Percentiles rank a stretch among this genome's conserved stretches.
Evolutionary conservation across 2,888 invertebrate genomes (phyloP).

Genomic region (Acheta domesticus): DNA sequence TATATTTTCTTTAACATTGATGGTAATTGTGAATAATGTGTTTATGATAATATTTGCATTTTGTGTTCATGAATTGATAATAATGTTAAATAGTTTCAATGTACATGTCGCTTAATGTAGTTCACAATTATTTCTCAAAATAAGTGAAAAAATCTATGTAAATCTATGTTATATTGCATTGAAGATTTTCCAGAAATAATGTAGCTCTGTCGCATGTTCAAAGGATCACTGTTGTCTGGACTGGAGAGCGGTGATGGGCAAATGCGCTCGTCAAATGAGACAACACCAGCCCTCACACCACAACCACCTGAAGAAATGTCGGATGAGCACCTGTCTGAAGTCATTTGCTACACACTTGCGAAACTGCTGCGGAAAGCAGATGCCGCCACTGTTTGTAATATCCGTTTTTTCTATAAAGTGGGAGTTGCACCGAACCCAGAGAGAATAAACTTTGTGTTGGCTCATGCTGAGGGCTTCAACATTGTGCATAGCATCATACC

Average conservation of each 20-base stretch:
- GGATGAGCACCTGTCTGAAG: constrained; percentile 48
- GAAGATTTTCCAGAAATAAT: no score
- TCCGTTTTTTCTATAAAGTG: constrained; percentile 75
- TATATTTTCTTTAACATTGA: background rate
- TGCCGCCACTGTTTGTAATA: constrained; percentile 53
- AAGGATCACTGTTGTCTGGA: background rate
- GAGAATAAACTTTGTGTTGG: constrained; percentile 46
- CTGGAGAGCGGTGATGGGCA: background rate
- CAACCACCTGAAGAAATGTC: constrained; percentile 47
- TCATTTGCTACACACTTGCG: constrained; percentile 53
- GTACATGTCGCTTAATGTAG: no score
- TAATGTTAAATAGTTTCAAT: no score
- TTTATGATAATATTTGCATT: background rate
- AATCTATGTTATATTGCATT: no score
- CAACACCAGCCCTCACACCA: background rate
- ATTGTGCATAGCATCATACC: constrained; percentile 74
- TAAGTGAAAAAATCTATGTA: no score
- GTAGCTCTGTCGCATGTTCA: no score
- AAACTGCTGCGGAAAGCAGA: constrained; percentile 48
- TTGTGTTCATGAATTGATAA: background rate
- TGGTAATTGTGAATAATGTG: background rate
- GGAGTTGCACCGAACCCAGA: constrained; percentile 52
- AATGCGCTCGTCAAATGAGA: background rate
- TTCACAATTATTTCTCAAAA: no score
- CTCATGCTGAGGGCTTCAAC: constrained; percentile 45